phyloP scores from a whole-genome alignment of 30 jellyfish, hydroid and myxozoan species.

The Turritopsis rubra region DNA sequence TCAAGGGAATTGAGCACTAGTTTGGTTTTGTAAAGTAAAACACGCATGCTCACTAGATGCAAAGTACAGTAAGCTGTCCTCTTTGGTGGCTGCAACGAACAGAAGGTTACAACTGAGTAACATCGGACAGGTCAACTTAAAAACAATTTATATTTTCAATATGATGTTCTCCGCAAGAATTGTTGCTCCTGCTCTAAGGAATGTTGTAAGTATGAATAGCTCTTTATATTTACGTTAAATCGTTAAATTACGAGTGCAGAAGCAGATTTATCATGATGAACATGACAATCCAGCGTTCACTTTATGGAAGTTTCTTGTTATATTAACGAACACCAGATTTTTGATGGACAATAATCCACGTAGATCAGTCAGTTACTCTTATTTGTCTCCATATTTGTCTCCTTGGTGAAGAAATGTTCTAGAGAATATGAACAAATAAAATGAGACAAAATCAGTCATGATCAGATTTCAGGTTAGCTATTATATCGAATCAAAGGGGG shows the following conservation, averaged over 20 bases:
- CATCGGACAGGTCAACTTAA: not conserved
- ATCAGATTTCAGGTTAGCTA: too few species aligned
- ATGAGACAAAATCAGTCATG: too few species aligned
- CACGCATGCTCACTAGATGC: constrained; percentile 11
- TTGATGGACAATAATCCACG: too few species aligned
- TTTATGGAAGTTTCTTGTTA: not conserved
- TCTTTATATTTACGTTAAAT: not conserved
- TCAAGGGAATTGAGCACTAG: not conserved
- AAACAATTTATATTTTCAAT: not conserved
- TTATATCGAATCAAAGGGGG: too few species aligned
- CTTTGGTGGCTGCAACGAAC: constrained; percentile 17
- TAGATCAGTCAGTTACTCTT: too few species aligned
- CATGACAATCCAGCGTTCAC: not conserved
- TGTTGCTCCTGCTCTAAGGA: constrained; percentile 27
- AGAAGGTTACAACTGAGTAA: constrained; percentile 6
- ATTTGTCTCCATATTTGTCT: too few species aligned
- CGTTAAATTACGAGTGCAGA: not conserved
- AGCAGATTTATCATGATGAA: not conserved
- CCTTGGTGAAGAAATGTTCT: too few species aligned
- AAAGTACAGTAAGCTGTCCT: constrained; percentile 21
- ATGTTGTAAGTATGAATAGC: constrained; percentile 18
- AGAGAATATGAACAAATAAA: too few species aligned
- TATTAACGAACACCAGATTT: too few species aligned
- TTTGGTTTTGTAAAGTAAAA: not conserved
- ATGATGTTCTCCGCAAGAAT: constrained; percentile 15